Percentiles rank a stretch among this genome's conserved stretches.
phyloP scores from a whole-genome alignment of 1,140 invertebrate genomes.

The Drosophila pseudoananassae region DNA sequence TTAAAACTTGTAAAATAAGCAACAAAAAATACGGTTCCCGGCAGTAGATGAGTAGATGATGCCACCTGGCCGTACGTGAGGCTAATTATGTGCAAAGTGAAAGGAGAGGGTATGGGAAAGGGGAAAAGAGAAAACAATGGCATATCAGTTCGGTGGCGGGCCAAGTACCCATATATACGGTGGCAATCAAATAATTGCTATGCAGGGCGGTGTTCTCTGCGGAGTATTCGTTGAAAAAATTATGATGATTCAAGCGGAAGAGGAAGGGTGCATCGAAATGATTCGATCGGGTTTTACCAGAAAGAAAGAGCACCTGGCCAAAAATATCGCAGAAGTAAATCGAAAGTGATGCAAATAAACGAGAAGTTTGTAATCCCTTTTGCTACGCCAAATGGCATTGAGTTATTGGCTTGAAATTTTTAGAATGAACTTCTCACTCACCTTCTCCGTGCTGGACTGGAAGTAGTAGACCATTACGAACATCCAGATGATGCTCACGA shows the following conservation, averaged over 20 bases:
- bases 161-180: slow-evolving; percentile 15
- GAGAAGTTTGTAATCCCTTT: not conserved
- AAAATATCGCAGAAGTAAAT: not conserved
- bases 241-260: slow-evolving; percentile 51
- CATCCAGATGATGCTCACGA: slow-evolving; percentile 83
- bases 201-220: slow-evolving; percentile 28
- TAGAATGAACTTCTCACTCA: slow-evolving; percentile 38
- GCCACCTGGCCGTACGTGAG: slow-evolving; percentile 44
- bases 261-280: slow-evolving; percentile 27
- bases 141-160: slow-evolving; percentile 13
- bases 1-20: slow-evolving; percentile 37
- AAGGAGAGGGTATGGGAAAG: slow-evolving; percentile 7
- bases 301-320: not conserved
- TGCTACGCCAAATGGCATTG: not conserved
- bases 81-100: slow-evolving; percentile 66
- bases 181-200: slow-evolving; percentile 61
- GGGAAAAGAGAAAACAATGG: slow-evolving; percentile 53
- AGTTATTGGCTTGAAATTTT: slow-evolving; percentile 7
- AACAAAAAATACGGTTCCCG: slow-evolving; percentile 33
- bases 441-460: slow-evolving; percentile 83
- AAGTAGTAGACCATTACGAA: slow-evolving; percentile 84
- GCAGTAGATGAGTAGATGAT: slow-evolving; percentile 31
- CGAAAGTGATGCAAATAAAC: not conserved
- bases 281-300: not conserved
- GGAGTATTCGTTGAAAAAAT: slow-evolving; percentile 10